Evolutionary conservation across 53 echinoderm and acorn worm genomes (phyloP), one percentile per base, ranked within the genome.

Genomic region (Echinometra lucunter): DNA sequence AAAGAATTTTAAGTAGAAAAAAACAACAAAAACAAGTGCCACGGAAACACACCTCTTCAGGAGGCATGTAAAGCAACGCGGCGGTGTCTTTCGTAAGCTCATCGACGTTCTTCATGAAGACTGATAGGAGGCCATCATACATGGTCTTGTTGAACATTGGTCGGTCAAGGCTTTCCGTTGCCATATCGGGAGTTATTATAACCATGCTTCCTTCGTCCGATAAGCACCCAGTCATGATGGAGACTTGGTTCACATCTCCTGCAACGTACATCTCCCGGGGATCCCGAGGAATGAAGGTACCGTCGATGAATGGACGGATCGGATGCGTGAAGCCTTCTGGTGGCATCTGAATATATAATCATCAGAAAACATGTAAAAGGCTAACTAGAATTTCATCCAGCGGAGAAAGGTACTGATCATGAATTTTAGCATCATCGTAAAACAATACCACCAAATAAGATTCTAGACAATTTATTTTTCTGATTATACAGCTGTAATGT

Each of bases 261-360:
- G 42, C 66, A 42, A 37, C 90, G 37, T 35, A 90, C 90, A 66
- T 90, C 58, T 35, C 90, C 13, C 25, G 10, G 19, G 90, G 90
- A 45, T 90, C 90, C 4, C 90, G 90, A 19, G 90, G 90, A 6
- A 90, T 90, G 90, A 90, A 90, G 18, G 5, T 15, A 58, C 90
- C 90, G 25, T 90, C 90, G 18, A 90, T 38, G n/a, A 60, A n/a
- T 8, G 90, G 90, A 27, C 90, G 37, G 42, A 42, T 17, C 1
- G 17, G 21, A 23, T 78, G 38, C 1, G 78, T 78, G 40, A 5
- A 42, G 12, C 19, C 0, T 78, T 78, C 78, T 21, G 35, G 15
- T 42, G 78, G 78, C 38, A 1, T 38, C 78, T 78, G 13, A 40
- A 42, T 78, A 1, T 74, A n/a, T n/a, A n/a, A n/a, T n/a, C n/a